phyloP scores from a whole-genome alignment of 2,113 vertebrate species.

The Hepsetus odoe region DNA sequence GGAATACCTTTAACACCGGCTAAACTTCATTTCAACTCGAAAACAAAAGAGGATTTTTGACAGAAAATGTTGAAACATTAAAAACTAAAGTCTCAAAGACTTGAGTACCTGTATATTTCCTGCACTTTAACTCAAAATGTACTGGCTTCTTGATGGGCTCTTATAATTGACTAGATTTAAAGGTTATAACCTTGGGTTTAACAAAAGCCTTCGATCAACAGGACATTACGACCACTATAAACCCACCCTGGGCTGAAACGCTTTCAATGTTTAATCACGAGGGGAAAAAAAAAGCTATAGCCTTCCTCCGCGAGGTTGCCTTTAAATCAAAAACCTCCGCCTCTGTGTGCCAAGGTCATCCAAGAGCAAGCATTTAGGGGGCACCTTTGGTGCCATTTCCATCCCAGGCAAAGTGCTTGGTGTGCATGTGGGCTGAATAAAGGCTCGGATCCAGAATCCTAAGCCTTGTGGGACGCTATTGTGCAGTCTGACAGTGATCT shows the following conservation, averaged over 20 bases:
- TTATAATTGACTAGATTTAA: neutral
- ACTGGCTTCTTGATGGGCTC: neutral
- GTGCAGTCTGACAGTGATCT: conserved; percentile 7
- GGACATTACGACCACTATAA: conserved; percentile 8
- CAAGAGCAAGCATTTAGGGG: neutral
- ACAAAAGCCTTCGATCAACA: conserved; percentile 6
- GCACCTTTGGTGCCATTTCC: neutral
- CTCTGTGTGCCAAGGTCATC: conserved; percentile 14
- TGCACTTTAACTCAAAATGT: conserved; percentile 5
- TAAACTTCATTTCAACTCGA: neutral
- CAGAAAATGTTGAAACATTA: neutral
- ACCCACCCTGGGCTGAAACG: conserved; percentile 9
- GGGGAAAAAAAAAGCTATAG: neutral
- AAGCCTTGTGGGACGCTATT: conserved; percentile 13
- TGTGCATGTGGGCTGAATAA: neutral
- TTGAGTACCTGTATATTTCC: neutral
- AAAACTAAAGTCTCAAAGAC: neutral
- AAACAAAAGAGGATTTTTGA: neutral
- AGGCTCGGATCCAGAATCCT: neutral
- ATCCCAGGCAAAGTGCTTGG: conserved; percentile 19
- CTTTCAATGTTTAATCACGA: conserved; percentile 12
- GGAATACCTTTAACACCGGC: neutral
- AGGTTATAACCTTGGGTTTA: conserved; percentile 27
- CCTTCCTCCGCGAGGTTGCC: neutral
- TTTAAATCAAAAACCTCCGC: conserved; percentile 12